Base-by-base conservation (phyloP, 2,797 vertebrate species). In the Yasuhikotakia modesta region DNA sequence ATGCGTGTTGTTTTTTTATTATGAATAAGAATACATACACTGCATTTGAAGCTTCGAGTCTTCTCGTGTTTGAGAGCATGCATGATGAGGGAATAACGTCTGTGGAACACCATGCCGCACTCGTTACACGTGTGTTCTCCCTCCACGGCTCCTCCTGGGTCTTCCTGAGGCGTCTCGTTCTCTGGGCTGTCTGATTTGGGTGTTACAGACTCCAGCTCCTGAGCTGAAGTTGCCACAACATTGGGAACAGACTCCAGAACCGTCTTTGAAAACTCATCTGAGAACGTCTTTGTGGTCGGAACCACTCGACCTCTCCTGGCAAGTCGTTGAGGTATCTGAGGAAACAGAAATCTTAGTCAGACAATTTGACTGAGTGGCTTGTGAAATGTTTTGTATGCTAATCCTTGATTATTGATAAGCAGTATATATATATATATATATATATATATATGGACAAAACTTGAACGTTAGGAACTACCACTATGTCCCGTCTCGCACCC, bases 41-140 rank as follows among this genome's bases (percentile, higher is more conserved):
- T 96, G 85, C 97, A 99, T 85, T 97, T 98, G 86, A 96, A 99
- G 35, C 95, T 95, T 32, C 96, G 95, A 6, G 94, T 87, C 81
- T 96, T 95, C 88, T 98, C 97, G 13, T 99, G 97, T 80, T 98
- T 98, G 82, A 98, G 70, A 0, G 95, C 94, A 88, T 99, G 97
- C 96, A 97, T 97, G 85, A 99, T 99, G 82, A 98, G 94, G 0
- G 96, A 92, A 75, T 98, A 99, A 71, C 97, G 95, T 27, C 96
- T 93, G 30, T 94, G 94, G 88, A 99, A 99, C 73, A 95, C 90
- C 93, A 95, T 90, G 84, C 96, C 96, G 68, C 97, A 99, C 83
- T 98, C 96, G 0, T 90, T 90, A 86, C 97, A 99, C 0, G 93
- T 91, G 89, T 98, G 95, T 48, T 95, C 92, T 17, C 89, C 89